A percentile compares a stretch with the other conserved stretches of the same genome.
phyloP scores from a whole-genome alignment of 2,113 vertebrate species.

The Sardina pilchardus region DNA sequence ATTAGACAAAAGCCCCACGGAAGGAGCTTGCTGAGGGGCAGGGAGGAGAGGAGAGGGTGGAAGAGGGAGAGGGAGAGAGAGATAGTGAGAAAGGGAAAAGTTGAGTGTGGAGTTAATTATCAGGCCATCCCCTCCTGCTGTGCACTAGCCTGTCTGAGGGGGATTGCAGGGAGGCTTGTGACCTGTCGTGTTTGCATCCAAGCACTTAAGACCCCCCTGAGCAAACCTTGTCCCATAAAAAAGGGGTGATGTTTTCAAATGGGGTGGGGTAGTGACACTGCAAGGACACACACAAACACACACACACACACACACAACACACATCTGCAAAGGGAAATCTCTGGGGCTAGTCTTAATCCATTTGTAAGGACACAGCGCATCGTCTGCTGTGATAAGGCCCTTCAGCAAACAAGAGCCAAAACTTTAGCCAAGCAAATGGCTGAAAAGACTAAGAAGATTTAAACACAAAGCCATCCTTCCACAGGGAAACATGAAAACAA shows the following conservation, averaged over 20 bases:
- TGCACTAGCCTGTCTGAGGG: not conserved
- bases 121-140: not conserved
- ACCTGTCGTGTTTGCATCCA: not conserved
- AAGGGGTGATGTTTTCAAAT: not conserved
- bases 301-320: slow-evolving; percentile 10
- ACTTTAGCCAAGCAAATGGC: not conserved
- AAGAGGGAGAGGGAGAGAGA: not conserved
- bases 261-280: not conserved
- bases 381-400: not conserved
- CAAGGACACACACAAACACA: slow-evolving; percentile 33
- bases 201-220: not conserved
- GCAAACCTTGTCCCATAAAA: slow-evolving; percentile 6
- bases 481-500: not conserved
- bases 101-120: slow-evolving; percentile 13
- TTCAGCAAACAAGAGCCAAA: not conserved
- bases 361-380: not conserved
- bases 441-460: not conserved
- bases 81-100: not conserved
- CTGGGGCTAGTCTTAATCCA: not conserved
- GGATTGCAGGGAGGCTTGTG: not conserved
- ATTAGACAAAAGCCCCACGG: not conserved
- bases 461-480: not conserved
- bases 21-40: not conserved
- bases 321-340: not conserved
- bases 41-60: not conserved